Evolutionary conservation across 2,797 vertebrate species (phyloP), one percentile per base, ranked within the genome.

Genomic region (Pseudomugil gertrudae): DNA sequence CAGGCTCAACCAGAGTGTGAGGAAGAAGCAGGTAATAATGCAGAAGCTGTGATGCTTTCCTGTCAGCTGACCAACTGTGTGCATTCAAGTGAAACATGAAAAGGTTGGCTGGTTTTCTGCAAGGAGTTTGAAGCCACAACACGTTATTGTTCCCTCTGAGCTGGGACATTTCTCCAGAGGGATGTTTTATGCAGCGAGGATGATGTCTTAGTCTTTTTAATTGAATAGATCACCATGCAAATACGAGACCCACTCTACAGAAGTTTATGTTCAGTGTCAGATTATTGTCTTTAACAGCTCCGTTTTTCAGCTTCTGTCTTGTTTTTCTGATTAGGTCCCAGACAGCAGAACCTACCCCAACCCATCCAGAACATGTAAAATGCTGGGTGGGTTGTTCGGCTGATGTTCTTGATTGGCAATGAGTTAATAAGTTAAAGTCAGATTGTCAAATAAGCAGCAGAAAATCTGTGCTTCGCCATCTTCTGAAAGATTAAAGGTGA

Each of bases 31-130:
- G 40, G 40, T 43, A 43, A n/a, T 43, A 72, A 72, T 64, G 67
- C 74, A 36, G 64, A 13, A n/a, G 29, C 63, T 57, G 19, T 24
- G 76, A 55, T 29, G 66, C 76, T 63, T 71, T 80, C 66, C 69
- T 80, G 78, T 73, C 80, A 17, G 51, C 57, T 14, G 65, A 68
- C 59, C 47, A 52, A 9, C 68, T 0, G 58, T 58, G 76, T 63
- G 67, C 58, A 26, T 63, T 59, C 65, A 38, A 3, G 38, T 58
- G 70, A 57, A 66, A 47, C 67, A 30, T 26, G 63, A 78, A n/a
- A 15, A 24, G 59, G 67, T 71, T 1, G 8, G 54, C 27, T 45
- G 38, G 23, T 40, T 65, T 57, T 72, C 57, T 59, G 32, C 57
- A 2, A 24, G 23, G 35, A 11, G 35, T n/a, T 24, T 36, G 38